Evolutionary conservation across 1,140 invertebrate genomes (phyloP), one percentile per base, ranked within the genome.

Genomic region (Lerema accius): DNA sequence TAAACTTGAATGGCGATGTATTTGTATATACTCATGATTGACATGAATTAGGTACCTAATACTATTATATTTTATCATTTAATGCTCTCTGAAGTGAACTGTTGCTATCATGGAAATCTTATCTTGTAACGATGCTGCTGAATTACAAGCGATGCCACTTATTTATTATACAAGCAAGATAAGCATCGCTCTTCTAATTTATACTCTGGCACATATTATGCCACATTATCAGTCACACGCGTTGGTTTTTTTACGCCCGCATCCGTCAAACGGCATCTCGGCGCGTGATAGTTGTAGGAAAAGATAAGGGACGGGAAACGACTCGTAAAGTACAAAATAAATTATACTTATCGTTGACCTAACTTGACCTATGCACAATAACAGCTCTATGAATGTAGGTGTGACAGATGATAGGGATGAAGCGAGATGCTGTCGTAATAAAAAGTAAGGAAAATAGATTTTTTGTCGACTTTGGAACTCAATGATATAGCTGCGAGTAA

Each of bases 221-320:
- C 32, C 0, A 0, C 46, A 32, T 49, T 49, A 49, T 49, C 43
- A 26, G 43, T 4, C 43, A 46, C 13, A 49, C 13, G 46, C 13
- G 46, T 28, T 32, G 26, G 19, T 23, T 49, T 28, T 49, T 49
- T 66, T 67, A 65, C 61, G 48, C 71, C 65, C 70, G 67, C 69
- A 75, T 79, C 73, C 71, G 73, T 67, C 40, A 28, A 35, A 51
- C 43, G 40, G 28, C 59, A 19, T 60, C 40, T 45, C 48, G 35
- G 28, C 19, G 43, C 13, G 28, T 63, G 26, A 15, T 37, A 23
- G 45, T 15, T 49, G 32, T 39, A 40, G 15, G 37, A 42, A 17
- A 40, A 15, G 32, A 51, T 51, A 51, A 51, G 49, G 15, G 49
- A 10, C 17, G 4, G 28, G 9, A 32, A 32, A 4, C 9, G 28